Evolutionary conservation across 2,888 invertebrate species (phyloP).

Genomic region (Chrysopilus asiliformis): DNA sequence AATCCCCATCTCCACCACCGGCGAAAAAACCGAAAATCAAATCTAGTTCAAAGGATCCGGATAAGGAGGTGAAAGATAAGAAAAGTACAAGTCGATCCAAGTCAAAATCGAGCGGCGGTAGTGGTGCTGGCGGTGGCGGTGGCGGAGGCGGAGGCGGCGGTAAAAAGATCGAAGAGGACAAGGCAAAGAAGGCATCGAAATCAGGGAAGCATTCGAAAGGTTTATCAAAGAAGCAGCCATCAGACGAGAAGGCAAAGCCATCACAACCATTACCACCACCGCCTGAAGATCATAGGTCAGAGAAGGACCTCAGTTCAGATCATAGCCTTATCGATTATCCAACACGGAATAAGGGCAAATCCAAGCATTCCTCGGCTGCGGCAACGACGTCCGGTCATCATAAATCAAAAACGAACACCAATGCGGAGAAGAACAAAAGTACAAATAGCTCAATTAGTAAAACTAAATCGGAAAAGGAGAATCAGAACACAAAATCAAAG

Average conservation of each 20-base stretch:
- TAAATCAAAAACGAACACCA: conserved; percentile 2
- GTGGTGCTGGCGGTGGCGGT: too few species aligned
- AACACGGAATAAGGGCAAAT: too few species aligned
- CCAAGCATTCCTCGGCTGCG: too few species aligned
- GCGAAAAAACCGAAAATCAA: conserved; percentile 6
- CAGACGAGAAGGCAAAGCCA: too few species aligned
- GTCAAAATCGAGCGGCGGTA: too few species aligned
- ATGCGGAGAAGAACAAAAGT: not conserved
- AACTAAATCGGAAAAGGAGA: conserved; percentile 39
- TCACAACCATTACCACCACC: too few species aligned
- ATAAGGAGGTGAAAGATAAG: conserved; percentile 2
- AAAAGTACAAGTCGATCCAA: too few species aligned
- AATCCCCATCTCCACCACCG: conserved; percentile 1
- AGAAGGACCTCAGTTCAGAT: too few species aligned
- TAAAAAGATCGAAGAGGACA: conserved; percentile 2
- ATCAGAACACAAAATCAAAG: conserved; percentile 32
- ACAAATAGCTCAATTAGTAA: conserved; percentile 30
- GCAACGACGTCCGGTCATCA: conserved; percentile 2
- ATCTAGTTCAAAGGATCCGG: not conserved
- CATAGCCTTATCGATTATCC: too few species aligned
- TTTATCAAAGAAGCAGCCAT: not conserved
- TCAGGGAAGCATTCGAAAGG: not conserved
- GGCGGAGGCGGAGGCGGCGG: too few species aligned
- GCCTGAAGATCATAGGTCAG: too few species aligned
- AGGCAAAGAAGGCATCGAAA: conserved; percentile 1